Percentiles rank a stretch among this genome's conserved stretches.
Evolutionary conservation across 1,140 invertebrate species (phyloP).

Genomic region (Colletes gigas): DNA sequence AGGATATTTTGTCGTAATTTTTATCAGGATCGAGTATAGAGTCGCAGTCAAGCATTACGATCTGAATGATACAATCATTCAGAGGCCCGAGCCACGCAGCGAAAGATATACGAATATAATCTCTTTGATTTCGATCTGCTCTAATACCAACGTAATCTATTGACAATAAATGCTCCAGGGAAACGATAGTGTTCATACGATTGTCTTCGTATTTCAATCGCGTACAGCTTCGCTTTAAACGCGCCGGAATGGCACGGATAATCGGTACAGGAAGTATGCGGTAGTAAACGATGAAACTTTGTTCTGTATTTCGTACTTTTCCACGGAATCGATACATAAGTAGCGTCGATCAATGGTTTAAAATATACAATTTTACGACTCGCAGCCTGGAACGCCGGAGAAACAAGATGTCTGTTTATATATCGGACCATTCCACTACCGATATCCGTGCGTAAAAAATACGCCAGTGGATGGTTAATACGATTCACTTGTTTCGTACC

Average conservation of each 20-base stretch:
- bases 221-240: background rate
- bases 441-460: background rate
- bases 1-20: conserved; percentile 46
- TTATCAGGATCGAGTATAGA: conserved; percentile 14
- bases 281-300: conserved; percentile 9
- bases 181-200: conserved; percentile 26
- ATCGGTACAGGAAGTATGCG: background rate
- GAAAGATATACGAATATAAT: conserved; percentile 13
- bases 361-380: background rate
- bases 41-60: conserved; percentile 11
- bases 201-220: conserved; percentile 38
- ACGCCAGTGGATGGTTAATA: background rate
- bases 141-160: background rate
- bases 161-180: conserved; percentile 12
- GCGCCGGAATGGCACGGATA: background rate
- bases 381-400: background rate
- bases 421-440: background rate
- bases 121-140: conserved; percentile 1
- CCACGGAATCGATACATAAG: background rate
- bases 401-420: background rate
- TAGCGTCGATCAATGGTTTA: background rate
- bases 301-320: background rate
- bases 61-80: conserved; percentile 29
- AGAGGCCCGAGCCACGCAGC: background rate
- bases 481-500: conserved; percentile 4